Evolutionary conservation across 2,113 vertebrate species (phyloP).

Genomic region (Chloroceryle aenea): DNA sequence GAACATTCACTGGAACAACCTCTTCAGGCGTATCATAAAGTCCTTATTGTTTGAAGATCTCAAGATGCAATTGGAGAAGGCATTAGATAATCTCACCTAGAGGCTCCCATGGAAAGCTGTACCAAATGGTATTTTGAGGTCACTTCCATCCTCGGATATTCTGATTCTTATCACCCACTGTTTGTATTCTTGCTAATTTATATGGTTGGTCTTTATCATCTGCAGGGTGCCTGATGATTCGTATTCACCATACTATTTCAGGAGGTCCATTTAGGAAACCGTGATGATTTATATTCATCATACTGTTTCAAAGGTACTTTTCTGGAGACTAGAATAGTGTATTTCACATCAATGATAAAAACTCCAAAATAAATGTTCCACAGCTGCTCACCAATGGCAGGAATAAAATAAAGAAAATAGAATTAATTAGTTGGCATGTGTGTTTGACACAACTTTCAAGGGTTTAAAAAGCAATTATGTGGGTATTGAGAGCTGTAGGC

Average conservation of each 20-base stretch:
- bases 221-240: not conserved
- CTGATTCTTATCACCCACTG: not conserved
- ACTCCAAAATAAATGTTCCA: not conserved
- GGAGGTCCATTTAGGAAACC: not conserved
- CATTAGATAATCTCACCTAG: not conserved
- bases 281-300: too few species aligned
- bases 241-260: not conserved
- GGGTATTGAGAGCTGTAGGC: not conserved
- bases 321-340: not conserved
- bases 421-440: not conserved
- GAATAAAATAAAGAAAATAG: not conserved
- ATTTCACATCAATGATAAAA: not conserved
- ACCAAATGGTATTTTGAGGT: rapidly evolving
- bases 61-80: not conserved
- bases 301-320: not conserved
- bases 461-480: not conserved
- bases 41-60: not conserved
- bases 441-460: not conserved
- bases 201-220: not conserved
- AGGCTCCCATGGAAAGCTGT: not conserved
- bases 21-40: not conserved
- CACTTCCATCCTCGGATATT: not conserved
- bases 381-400: not conserved
- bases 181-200: not conserved
- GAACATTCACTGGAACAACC: not conserved